These are phyloP conservation scores for Dryomyza anilis DNA, from an alignment of 2,888 invertebrate species.

Conservation along the genomic window DNA sequence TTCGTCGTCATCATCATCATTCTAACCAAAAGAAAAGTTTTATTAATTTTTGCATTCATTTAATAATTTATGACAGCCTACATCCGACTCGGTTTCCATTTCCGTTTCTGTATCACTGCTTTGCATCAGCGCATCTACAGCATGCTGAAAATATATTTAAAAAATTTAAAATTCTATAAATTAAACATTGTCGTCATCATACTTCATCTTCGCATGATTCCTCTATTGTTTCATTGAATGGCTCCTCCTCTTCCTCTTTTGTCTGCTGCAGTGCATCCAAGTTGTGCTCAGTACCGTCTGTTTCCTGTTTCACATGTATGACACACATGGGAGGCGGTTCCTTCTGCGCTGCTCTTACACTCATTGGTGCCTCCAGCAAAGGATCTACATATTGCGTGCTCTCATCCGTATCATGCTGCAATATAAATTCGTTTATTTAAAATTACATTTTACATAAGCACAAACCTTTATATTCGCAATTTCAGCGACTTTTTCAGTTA, in stretches of 20 bases:
- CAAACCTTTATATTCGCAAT: neutral
- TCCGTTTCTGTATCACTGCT: neutral
- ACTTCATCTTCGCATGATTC: neutral
- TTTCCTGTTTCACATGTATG: neutral
- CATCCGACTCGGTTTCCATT: too few relatives aligned
- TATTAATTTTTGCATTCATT: neutral
- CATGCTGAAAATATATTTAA: too few relatives aligned
- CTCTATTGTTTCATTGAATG: conserved; percentile 1
- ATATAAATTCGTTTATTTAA: neutral
- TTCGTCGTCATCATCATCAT: neutral
- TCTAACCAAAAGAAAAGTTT: neutral
- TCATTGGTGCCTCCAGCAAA: neutral
- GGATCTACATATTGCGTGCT: neutral
- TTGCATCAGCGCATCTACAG: too few relatives aligned
- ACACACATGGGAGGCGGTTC: neutral
- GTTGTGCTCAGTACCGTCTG: neutral
- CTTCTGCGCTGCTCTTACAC: neutral
- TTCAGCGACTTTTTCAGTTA: neutral
- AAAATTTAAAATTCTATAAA: too few relatives aligned
- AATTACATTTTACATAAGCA: neutral
- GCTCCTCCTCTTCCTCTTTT: neutral
- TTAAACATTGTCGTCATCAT: too few relatives aligned
- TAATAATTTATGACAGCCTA: too few relatives aligned
- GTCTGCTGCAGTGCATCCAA: neutral
- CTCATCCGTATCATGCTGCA: neutral